Evolutionary conservation across 2,113 vertebrate genomes (phyloP), one percentile per base, ranked within the genome.

Genomic region (Salvator merianae): DNA sequence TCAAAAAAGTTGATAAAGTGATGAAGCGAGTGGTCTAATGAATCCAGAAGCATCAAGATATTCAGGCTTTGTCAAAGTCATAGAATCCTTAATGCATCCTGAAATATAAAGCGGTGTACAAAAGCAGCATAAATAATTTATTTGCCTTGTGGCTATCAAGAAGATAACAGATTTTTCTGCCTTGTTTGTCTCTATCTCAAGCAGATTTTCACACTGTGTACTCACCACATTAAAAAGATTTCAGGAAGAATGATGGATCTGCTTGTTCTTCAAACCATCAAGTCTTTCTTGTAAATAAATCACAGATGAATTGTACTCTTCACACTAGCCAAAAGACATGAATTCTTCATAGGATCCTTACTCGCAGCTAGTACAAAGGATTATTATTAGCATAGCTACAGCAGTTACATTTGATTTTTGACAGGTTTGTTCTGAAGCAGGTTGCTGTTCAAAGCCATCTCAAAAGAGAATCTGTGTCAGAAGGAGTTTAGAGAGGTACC

Each of bases 51-150:
- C 30, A 79, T 82, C 82, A 86, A 87, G 47, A 77, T 90, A 85
- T 89, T 88, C 87, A 88, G 77, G 63, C 81, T 55, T 86, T 1
- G 0, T 36, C 85, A 75, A 36, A 47, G 47, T 66, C 59, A 88
- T 81, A 83, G 86, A 86, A 47, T 47, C 70, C 85, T 90, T 92
- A 90, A 88, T 89, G 85, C 66, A 79, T 87, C 72, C 82, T 88
- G 82, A 92, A 91, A 91, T 92, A 88, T 88, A 93, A 92, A 91
- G 80, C 53, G 4, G 59, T 38, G 76, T 68, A 79, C 77, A 82
- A 75, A 83, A 93, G 50, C 66, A 79, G 47, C 84, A 89, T 93
- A 92, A 93, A 92, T 90, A 91, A 92, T 92, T 91, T 86, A 93
- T 90, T 89, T 28, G 30, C 76, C 81, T 86, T 62, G 75, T 88